phyloP scores from a whole-genome alignment of 1,140 invertebrate genomes.

The Drosophila busckii region DNA sequence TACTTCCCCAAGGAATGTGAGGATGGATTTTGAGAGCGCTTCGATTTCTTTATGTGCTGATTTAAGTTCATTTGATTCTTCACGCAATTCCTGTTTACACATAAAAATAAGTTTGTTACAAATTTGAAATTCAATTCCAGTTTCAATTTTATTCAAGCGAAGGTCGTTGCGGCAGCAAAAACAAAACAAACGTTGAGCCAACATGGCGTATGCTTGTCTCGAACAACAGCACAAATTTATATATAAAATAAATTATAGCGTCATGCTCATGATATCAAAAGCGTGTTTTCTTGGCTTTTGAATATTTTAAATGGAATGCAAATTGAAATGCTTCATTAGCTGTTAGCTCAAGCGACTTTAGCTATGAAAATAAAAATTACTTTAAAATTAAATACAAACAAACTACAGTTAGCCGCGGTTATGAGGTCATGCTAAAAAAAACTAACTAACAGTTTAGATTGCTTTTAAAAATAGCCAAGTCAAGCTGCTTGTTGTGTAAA shows the following conservation, averaged over 20 bases:
- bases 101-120: conserved; percentile 35
- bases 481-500: no score
- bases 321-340: no score
- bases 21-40: conserved; percentile 80
- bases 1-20: conserved; percentile 81
- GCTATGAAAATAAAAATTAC: conserved; percentile 11
- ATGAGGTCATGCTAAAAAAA: conserved; percentile 26
- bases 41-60: conserved; percentile 81
- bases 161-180: conserved; percentile 39
- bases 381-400: conserved; percentile 1
- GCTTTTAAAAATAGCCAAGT: conserved; percentile 4
- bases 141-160: conserved; percentile 24
- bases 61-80: conserved; percentile 82
- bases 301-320: conserved; percentile 30
- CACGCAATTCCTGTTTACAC: conserved; percentile 81
- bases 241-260: conserved; percentile 19
- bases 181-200: conserved; percentile 19
- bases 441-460: conserved; percentile 7
- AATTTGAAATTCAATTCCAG: conserved; percentile 53
- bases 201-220: conserved; percentile 10
- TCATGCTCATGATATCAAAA: conserved; percentile 9
- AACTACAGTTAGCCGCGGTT: conserved; percentile 12
- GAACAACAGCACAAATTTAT: conserved; percentile 1
- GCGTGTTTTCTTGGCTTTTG: conserved; percentile 17
- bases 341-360: conserved; percentile 7